phyloP scores from a whole-genome alignment of 2,113 vertebrate species.

The Bufo gargarizans region DNA sequence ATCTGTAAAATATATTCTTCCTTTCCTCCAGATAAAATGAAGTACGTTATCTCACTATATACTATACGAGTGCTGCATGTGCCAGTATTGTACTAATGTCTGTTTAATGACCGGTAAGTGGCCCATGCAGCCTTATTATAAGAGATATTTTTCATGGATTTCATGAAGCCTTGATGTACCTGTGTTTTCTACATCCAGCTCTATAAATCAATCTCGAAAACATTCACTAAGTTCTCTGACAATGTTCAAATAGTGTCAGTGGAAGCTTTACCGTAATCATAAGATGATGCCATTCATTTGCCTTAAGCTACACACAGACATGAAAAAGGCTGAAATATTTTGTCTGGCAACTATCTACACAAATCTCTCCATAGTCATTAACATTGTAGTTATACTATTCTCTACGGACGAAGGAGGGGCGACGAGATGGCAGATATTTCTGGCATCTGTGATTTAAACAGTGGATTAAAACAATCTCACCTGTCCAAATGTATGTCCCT shows the following conservation, averaged over 20 bases:
- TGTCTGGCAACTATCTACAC: background rate
- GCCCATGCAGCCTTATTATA: background rate
- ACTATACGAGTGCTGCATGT: background rate
- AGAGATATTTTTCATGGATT: background rate
- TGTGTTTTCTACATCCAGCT: background rate
- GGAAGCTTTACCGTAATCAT: background rate
- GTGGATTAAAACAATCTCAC: background rate
- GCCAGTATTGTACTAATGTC: background rate
- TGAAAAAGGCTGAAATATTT: background rate
- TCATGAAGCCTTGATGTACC: background rate
- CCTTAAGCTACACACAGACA: background rate
- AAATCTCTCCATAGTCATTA: background rate
- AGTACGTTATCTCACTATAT: background rate
- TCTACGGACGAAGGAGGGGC: background rate
- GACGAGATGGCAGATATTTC: background rate
- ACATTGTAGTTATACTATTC: background rate
- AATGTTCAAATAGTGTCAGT: background rate
- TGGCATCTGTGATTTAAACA: background rate
- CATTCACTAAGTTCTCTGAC: background rate
- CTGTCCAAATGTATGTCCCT: background rate
- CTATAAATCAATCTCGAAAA: background rate
- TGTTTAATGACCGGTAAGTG: background rate
- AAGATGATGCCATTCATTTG: background rate
- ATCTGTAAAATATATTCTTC: no score
- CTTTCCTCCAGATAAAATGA: background rate